phyloP scores from a whole-genome alignment of 2,888 invertebrate genomes.

The Galerucella nymphaeae region DNA sequence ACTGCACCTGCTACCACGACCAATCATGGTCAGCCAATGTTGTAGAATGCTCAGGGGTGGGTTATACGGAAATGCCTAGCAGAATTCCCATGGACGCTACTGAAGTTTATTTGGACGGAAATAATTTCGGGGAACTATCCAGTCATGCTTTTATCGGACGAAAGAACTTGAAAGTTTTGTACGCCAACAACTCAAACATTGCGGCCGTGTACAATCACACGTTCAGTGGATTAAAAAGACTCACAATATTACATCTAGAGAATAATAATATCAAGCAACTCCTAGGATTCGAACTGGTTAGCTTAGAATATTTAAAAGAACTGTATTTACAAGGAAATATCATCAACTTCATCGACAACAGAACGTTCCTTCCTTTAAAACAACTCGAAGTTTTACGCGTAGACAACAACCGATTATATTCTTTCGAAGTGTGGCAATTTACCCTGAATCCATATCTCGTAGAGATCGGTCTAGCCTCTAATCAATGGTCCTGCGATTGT shows the following conservation, averaged over 20 bases:
- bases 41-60: conserved; percentile 87
- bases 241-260: conserved; percentile 86
- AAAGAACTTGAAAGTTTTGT: conserved; percentile 87
- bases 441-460: conserved; percentile 85
- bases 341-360: conserved; percentile 84
- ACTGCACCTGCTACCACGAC: conserved; percentile 96
- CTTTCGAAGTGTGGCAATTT: conserved; percentile 89
- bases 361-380: conserved; percentile 83
- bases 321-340: conserved; percentile 89
- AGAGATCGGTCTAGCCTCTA: conserved; percentile 85
- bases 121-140: conserved; percentile 86
- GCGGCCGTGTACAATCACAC: conserved; percentile 88
- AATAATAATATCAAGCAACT: conserved; percentile 85
- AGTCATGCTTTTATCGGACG: conserved; percentile 92
- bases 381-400: conserved; percentile 86
- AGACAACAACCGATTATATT: conserved; percentile 84
- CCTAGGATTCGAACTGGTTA: conserved; percentile 84
- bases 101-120: conserved; percentile 92
- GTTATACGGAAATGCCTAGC: conserved; percentile 85
- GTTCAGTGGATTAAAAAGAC: conserved; percentile 85
- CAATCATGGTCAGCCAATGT: conserved; percentile 93
- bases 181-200: conserved; percentile 89
- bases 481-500: conserved; percentile 94
- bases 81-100: conserved; percentile 96
- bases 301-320: conserved; percentile 84